Evolutionary conservation across 2,113 vertebrate genomes (phyloP), one percentile per base, ranked within the genome.

Genomic region (Gallinago media): DNA sequence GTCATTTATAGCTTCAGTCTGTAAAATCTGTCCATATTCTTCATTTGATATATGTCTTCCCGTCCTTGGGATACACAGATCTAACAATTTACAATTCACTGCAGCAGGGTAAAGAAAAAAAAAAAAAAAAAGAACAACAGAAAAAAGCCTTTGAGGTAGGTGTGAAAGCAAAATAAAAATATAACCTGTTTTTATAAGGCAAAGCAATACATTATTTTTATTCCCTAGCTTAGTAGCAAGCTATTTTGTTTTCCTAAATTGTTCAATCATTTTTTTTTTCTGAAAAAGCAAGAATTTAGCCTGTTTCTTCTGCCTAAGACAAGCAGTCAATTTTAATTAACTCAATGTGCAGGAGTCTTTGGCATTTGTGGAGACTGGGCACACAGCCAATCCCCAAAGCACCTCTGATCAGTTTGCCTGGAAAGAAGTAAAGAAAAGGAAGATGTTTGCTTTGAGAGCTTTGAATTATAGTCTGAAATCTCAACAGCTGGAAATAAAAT

Each of bases 271-370:
- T 97, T 96, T 96, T 79, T 97, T 96, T 96, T 96, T 97, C 85
- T 94, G 92, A 97, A 97, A 71, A 96, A 97, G 92, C 34, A 34
- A 17, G 94, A 97, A 96, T 97, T 91, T 94, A 96, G 70, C 55
- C 79, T 92, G 85, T 95, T 98, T 97, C 96, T 96, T 98, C 94
- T 97, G 79, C 78, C 83, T 97, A 97, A 97, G 97, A 98, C 97
- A 98, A 98, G 96, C 97, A 98, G 97, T 98, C 98, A 98, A 97
- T 98, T 98, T 98, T 98, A 98, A 98, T 98, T 98, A 98, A 98
- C 97, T 98, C 81, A 58, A 38, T 91, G 71, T 95, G 92, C 89
- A 96, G 88, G 89, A 98, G 77, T 88, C 79, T 96, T 93, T 98
- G 97, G 96, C 96, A 96, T 97, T 97, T 97, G 94, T 97, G 88